Evolutionary conservation across 2,888 invertebrate species (phyloP), one percentile per base, ranked within the genome.

Genomic region (Agrilus biguttatus): DNA sequence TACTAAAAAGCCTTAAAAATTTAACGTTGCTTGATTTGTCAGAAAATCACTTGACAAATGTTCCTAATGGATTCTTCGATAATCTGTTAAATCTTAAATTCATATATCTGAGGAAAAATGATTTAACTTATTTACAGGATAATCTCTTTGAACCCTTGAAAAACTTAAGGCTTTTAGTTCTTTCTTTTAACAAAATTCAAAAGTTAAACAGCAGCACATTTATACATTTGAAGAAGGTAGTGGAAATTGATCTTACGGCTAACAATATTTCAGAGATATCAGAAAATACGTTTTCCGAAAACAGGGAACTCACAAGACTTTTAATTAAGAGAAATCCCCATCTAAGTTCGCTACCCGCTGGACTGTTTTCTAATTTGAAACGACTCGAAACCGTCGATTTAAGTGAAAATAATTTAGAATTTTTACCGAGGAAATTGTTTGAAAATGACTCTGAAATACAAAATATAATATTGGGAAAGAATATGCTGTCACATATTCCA

Each of bases 101-200:
- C 39, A 64, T 87, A 41, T 79, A 81, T 53, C 60, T 86, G 32
- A 80, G 80, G 76, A 72, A 74, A 53, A 87, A 84, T 58, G 72
- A 74, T 51, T 65, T 87, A 43, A 72, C 68, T 19, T 73, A 75
- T 61, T 68, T 85, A 34, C 70, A 75, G 13, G 68, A 73, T 47
- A 70, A 74, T 44, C 70, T 76, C 46, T 82, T 85, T 55, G 71
- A 73, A 28, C 75, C 79, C 38, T 70, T 80, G 3, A 65, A 70
- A 28, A 73, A 75, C 0, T 66, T 88, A 5, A 68, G 72, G 52
- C 73, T 74, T 49, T 67, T 89, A 46, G 83, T 84, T 64, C 61
- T 89, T 42, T 77, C 78, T 51, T 66, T 71, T 12, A 86, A 84
- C 60, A 69, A 71, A 40, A 69, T 86, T 49, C 71, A 71, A 44